Base-by-base conservation (phyloP, 2,888 invertebrate genomes). In the Hemithea aestivaria region DNA sequence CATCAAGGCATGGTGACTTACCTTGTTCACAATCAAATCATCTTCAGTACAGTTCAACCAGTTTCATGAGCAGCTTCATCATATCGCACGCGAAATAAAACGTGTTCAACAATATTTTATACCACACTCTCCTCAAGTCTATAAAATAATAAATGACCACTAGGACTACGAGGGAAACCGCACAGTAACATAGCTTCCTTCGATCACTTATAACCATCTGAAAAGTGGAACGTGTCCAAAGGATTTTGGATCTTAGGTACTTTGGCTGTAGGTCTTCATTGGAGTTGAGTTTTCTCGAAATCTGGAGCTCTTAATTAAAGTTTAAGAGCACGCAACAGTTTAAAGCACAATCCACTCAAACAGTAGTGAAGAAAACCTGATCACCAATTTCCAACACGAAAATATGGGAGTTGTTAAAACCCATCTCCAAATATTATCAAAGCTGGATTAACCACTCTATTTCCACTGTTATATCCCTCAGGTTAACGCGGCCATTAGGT, bases 181-280 rank as follows among this genome's bases (percentile, higher is more conserved):
- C 60, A 45, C 65, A 64, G 69, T 66, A 79, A 45, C 79, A 79
- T 73, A 72, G 32, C 64, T 66, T 51, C 58, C 63, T 76, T 40
- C 66, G 63, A 56, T 66, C 73, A 69, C 65, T 70, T 66, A 71
- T 71, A 70, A 83, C 70, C 85, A 87, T 85, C 82, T 77, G 83
- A 65, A 75, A 73, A 31, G 48, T 48, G 51, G 37, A 34, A 38
- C 45, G 35, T 24, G 27, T 10, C 20, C 33, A 12, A 24, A 29
- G 30, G 31, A 53, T 39, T 54, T 51, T 39, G 20, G 9, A 49
- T 31, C 39, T 55, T 34, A 3, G 9, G 9, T 5, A 16, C 1
- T 21, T 45, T 28, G 9, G 23, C 20, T 25, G 35, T 30, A 37
- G 5, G 16, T 2, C 16, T 2, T 16, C 5, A 4, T 5, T 4